Percentiles rank a stretch among this genome's conserved stretches.
phyloP scores from a whole-genome alignment of 1,140 invertebrate species.

The Ectropis grisescens region DNA sequence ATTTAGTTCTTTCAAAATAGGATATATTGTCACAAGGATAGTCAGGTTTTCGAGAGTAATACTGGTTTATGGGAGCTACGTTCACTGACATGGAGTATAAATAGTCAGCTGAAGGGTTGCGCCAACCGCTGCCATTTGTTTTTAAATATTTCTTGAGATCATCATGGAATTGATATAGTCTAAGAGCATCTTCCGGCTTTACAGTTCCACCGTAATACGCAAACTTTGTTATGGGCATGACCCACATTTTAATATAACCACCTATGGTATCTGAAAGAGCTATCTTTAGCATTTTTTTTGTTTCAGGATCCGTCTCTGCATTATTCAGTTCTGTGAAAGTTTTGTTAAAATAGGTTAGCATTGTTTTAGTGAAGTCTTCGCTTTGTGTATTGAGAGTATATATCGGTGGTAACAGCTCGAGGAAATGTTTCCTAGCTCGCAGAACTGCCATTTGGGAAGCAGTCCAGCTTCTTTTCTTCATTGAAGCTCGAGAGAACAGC shows the following conservation, averaged over 20 bases:
- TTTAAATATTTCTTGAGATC: conserved; percentile 32
- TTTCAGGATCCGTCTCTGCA: conserved; percentile 17
- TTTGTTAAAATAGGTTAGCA: conserved; percentile 33
- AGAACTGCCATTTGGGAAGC: conserved; percentile 25
- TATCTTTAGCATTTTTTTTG: conserved; percentile 25
- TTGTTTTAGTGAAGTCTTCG: conserved; percentile 26
- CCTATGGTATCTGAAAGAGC: conserved; percentile 43
- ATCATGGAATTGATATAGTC: conserved; percentile 29
- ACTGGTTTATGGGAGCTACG: conserved; percentile 17
- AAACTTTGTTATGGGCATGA: conserved; percentile 40
- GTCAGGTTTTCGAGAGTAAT: conserved; percentile 13
- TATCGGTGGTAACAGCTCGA: conserved; percentile 27
- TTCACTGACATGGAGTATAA: conserved; percentile 31
- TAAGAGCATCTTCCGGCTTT: conserved; percentile 28
- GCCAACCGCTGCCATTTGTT: conserved; percentile 36
- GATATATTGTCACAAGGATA: conserved; percentile 31
- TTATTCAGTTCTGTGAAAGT: conserved; percentile 23
- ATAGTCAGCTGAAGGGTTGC: conserved; percentile 18
- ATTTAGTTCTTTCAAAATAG: conserved; percentile 36
- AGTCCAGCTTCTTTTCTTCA: conserved; percentile 23
- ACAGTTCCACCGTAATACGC: conserved; percentile 41
- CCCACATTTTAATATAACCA: conserved; percentile 44
- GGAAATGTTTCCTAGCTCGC: conserved; percentile 30
- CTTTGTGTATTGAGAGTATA: conserved; percentile 17
- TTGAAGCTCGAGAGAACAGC: conserved; percentile 23